A percentile compares a stretch with the other conserved stretches of the same genome.
phyloP scores from a whole-genome alignment of 2,113 vertebrate species.

The Alectura lathami region DNA sequence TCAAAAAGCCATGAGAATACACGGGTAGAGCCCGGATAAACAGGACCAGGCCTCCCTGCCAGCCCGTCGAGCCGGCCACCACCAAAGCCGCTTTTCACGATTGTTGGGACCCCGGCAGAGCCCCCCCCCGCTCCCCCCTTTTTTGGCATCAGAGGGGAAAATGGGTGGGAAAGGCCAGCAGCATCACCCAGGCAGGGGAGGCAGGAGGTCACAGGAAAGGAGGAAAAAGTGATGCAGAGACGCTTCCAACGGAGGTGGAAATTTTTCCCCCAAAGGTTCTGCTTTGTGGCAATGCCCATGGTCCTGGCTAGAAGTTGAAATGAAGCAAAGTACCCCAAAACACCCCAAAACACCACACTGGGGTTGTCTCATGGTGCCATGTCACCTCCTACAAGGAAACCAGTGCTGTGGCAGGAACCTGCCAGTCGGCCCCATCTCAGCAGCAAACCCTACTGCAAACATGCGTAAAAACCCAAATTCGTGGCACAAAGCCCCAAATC shows the following conservation, averaged over 20 bases:
- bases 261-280: background rate
- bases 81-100: background rate
- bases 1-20: slow-evolving; percentile 36
- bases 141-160: background rate
- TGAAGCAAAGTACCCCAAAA: background rate
- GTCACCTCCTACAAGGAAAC: background rate
- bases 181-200: accelerated
- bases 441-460: background rate
- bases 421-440: accelerated
- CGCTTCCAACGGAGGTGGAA: background rate
- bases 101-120: background rate
- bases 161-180: background rate
- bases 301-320: background rate
- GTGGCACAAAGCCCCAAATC: background rate
- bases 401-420: background rate
- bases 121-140: background rate
- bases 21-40: background rate
- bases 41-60: background rate
- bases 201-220: background rate
- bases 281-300: background rate
- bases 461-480: background rate
- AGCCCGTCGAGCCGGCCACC: background rate
- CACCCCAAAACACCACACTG: accelerated
- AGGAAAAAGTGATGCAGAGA: background rate
- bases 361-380: background rate